Evolutionary conservation across 1,140 invertebrate genomes (phyloP).

Genomic region (Paraescarpia echinospica): DNA sequence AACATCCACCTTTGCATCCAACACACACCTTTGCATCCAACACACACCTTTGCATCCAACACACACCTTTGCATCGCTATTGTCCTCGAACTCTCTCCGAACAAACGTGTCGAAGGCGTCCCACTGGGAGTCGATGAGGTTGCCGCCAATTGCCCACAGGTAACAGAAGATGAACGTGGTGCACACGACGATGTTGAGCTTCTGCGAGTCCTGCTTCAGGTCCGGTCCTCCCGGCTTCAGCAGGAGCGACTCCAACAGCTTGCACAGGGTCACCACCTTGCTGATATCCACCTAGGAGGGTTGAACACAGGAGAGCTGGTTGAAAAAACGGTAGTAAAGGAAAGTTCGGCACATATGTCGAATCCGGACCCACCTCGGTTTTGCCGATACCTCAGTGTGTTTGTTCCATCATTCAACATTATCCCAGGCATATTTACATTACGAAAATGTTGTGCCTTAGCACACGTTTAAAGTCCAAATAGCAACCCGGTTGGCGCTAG

Average conservation of each 20-base stretch:
- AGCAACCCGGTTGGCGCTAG: too few relatives aligned
- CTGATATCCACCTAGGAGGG: constrained; percentile 73
- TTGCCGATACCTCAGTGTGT: too few relatives aligned
- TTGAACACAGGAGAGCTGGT: too few relatives aligned
- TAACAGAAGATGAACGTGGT: constrained; percentile 76
- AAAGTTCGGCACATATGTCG: too few relatives aligned
- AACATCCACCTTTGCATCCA: too few relatives aligned
- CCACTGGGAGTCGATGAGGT: constrained; percentile 71
- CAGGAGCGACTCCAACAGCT: constrained; percentile 71
- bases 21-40: too few relatives aligned
- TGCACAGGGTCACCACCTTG: constrained; percentile 75
- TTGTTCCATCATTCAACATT: too few relatives aligned
- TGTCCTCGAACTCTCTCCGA: constrained; percentile 70
- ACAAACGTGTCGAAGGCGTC: constrained; percentile 72
- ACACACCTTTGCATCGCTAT: constrained; percentile 63
- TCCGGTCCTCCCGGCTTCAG: constrained; percentile 54
- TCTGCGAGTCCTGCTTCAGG: constrained; percentile 50
- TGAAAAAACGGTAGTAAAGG: too few relatives aligned
- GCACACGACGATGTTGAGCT: constrained; percentile 64
- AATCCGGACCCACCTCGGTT: too few relatives aligned
- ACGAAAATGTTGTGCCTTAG: too few relatives aligned
- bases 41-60: not conserved
- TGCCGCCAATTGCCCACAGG: constrained; percentile 81
- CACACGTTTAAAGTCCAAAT: too few relatives aligned
- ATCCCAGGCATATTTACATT: too few relatives aligned